These are phyloP conservation scores for Bradypus variegatus DNA, from an alignment of 2,797 vertebrate species.

Conservation along the genomic window DNA sequence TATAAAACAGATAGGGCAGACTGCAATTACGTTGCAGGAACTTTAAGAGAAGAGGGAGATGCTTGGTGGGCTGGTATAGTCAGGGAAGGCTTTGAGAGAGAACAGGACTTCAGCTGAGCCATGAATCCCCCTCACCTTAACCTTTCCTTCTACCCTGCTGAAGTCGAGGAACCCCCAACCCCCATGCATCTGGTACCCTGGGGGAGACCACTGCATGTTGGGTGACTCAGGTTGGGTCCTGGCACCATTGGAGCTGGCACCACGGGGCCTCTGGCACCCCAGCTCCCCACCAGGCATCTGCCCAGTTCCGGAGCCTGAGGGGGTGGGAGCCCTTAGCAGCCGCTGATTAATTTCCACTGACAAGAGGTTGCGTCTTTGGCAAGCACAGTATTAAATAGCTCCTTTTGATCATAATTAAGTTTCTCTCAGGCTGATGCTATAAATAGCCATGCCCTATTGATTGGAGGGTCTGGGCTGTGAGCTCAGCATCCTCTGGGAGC, in stretches of 20 bases:
- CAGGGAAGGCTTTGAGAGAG: neutral
- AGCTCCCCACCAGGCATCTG: slow-evolving; percentile 35
- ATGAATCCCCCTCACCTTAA: neutral
- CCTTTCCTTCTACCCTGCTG: neutral
- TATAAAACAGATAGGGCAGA: neutral
- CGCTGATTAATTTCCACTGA: slow-evolving; percentile 68
- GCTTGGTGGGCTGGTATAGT: neutral
- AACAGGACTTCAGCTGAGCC: neutral
- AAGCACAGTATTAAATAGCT: slow-evolving; percentile 70
- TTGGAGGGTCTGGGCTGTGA: slow-evolving; percentile 70
- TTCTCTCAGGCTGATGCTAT: slow-evolving; percentile 68
- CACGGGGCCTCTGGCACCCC: neutral
- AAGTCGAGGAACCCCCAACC: neutral
- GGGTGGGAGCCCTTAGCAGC: slow-evolving; percentile 54
- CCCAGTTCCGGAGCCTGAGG: slow-evolving; percentile 41
- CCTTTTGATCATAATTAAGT: slow-evolving; percentile 73
- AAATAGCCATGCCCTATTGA: slow-evolving; percentile 73
- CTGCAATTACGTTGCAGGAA: neutral
- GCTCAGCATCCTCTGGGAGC: slow-evolving; percentile 60
- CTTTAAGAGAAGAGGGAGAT: neutral
- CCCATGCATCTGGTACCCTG: neutral
- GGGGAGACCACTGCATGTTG: neutral
- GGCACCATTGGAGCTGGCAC: neutral
- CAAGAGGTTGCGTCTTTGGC: slow-evolving; percentile 65
- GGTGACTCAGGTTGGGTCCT: neutral